These are phyloP conservation scores for Elaphurus davidianus DNA, from an alignment of 2,113 vertebrate species.

Conservation along the genomic window DNA sequence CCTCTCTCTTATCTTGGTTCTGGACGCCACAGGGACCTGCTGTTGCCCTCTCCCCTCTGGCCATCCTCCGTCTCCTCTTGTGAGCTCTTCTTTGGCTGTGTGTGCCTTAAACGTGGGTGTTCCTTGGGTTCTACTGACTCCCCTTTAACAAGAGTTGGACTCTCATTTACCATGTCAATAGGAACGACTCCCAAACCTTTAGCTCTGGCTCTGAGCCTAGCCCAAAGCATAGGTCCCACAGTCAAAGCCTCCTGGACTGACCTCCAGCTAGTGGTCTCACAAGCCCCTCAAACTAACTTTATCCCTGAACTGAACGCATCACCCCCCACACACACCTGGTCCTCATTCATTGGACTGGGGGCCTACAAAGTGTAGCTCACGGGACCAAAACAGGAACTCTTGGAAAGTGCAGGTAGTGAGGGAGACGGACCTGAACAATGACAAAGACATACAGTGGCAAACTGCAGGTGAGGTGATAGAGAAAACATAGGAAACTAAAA, in stretches of 20 bases:
- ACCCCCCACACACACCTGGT: not conserved
- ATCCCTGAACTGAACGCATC: fast-evolving
- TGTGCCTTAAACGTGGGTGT: not conserved
- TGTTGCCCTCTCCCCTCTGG: not conserved
- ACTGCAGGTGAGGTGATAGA: not conserved
- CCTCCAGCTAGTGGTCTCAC: not conserved
- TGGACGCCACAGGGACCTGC: not conserved
- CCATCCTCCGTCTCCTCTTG: not conserved
- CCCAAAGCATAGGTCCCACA: not conserved
- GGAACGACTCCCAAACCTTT: not conserved
- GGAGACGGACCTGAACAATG: not conserved
- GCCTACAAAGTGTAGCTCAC: not conserved
- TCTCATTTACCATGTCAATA: not conserved
- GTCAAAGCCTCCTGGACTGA: not conserved
- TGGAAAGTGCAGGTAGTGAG: not conserved
- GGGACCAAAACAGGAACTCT: not conserved
- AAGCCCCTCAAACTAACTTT: not conserved
- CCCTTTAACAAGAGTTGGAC: not conserved
- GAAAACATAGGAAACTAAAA: not conserved
- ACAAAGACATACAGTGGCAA: not conserved
- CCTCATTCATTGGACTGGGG: not conserved
- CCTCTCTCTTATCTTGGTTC: not conserved
- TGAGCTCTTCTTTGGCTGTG: not conserved
- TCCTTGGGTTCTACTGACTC: not conserved
- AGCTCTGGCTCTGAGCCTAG: not conserved